Percentiles rank a stretch among this genome's conserved stretches.
Conservation (phyloP, 2,888 invertebrate species). For the Machimus rusticus region DNA sequence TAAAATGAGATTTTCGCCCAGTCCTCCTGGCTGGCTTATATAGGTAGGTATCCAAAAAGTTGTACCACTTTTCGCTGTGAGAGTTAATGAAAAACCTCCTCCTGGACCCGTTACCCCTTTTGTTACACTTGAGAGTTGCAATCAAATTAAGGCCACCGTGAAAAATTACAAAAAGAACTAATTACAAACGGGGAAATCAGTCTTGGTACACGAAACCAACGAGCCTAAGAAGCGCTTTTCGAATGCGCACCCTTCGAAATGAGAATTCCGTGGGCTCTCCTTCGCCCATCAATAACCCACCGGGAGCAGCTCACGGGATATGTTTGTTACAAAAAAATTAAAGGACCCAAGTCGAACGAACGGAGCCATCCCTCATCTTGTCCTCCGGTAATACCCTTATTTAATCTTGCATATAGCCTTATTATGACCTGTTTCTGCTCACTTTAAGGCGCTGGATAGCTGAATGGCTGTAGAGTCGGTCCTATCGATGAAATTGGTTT, state of each 20-base stretch:
- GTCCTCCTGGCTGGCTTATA: neutral
- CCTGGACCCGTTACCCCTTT: neutral
- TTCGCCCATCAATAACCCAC: slow-evolving; percentile 40
- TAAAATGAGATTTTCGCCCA: slow-evolving; percentile 33
- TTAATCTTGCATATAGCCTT: slow-evolving; percentile 51
- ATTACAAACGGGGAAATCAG: slow-evolving; percentile 38
- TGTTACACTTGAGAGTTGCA: slow-evolving; percentile 34
- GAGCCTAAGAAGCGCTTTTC: slow-evolving; percentile 16
- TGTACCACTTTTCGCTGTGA: neutral
- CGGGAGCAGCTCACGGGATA: slow-evolving; percentile 4
- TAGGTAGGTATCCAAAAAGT: slow-evolving; percentile 14
- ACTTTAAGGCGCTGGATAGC: slow-evolving; percentile 30
- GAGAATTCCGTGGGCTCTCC: slow-evolving; percentile 24
- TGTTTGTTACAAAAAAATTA: slow-evolving; percentile 33
- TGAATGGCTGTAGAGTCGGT: neutral
- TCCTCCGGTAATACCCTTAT: slow-evolving; percentile 51
- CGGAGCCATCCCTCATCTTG: slow-evolving; percentile 50
- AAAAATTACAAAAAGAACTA: slow-evolving; percentile 46
- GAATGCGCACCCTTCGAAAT: slow-evolving; percentile 33
- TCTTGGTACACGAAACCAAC: neutral
- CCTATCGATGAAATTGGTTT: slow-evolving; percentile 38
- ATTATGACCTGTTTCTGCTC: slow-evolving; percentile 49
- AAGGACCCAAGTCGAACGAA: slow-evolving; percentile 45
- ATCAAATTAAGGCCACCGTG: slow-evolving; percentile 46
- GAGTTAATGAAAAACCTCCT: slow-evolving; percentile 28